Base-by-base conservation (phyloP, 2,888 invertebrate genomes). In the Sturmia bella region DNA sequence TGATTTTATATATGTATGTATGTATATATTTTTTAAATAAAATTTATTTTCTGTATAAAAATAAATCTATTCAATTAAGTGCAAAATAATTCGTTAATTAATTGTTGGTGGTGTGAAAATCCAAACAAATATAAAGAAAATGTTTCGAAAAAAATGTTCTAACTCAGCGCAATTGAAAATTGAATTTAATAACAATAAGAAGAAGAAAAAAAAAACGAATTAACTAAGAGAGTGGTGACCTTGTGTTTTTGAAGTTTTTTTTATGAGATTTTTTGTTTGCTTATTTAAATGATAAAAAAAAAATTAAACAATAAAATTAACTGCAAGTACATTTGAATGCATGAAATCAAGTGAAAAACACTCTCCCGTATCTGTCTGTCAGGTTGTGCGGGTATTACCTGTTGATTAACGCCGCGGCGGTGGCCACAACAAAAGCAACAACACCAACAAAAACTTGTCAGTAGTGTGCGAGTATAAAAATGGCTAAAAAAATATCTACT, bases 151-250 rank as follows among this genome's bases (percentile, higher is more conserved):
- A 24, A 39, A n/a, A 59, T 15, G 3, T 15, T 37, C n/a, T 5
- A 9, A 64, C 13, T 12, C 48, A 39, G 56, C 64, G 69, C 56
- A 74, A 54, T 73, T 73, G 57, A 56, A 72, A 57, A 72, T 59
- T 39, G 11, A 48, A 54, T 72, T 45, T 2, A 39, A n/a, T 7
- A n/a, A n/a, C n/a, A n/a, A n/a, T n/a, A n/a, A n/a, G n/a, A n/a
- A n/a, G n/a, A n/a, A n/a, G n/a, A n/a, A 17, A 39, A 17, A 41
- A 50, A 73, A 73, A 63, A 4, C 11, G 37, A 45, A 13, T 56
- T 21, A 77, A 64, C 19, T 68, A 48, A 78, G 69, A 80, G 81
- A 82, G 68, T 63, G 57, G 48, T 73, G 82, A 82, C 82, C 82
- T 82, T 82, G 78, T 82, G 81, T 61, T 63, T 75, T 7, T 78